These are phyloP conservation scores for Pocillopora grandis DNA, from an alignment of 92 coral and sea anemone genomes.

Conservation along the genomic window DNA sequence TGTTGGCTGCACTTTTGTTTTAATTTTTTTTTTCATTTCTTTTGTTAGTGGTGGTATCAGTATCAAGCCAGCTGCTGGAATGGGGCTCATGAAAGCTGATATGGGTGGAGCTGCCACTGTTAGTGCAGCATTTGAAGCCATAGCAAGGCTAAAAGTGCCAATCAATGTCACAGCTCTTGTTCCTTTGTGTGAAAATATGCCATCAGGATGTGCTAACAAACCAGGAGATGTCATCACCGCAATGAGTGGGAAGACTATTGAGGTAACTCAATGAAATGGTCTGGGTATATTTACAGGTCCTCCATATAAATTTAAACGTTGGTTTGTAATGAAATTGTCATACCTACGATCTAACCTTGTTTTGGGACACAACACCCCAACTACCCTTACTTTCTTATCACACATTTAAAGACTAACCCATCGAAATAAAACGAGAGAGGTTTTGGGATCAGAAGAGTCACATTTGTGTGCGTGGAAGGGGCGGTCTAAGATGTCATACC, in stretches of 20 bases:
- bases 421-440: no score
- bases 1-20: neutral
- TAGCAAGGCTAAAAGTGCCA: constrained; percentile 81
- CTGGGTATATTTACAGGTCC: neutral
- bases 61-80: constrained; percentile 84
- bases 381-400: no score
- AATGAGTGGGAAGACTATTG: constrained; percentile 92
- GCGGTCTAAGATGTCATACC: no score
- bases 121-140: constrained; percentile 86
- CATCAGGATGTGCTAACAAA: constrained; percentile 81
- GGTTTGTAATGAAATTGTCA: neutral
- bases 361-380: no score
- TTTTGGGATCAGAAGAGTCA: no score
- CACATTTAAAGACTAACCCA: no score
- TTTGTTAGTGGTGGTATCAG: constrained; percentile 88
- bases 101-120: constrained; percentile 99
- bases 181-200: constrained; percentile 95
- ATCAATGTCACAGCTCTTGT: constrained; percentile 84
- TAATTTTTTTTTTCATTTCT: neutral
- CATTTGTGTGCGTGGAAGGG: no score
- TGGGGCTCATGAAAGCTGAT: constrained; percentile 92
- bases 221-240: constrained; percentile 98
- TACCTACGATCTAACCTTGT: no score
- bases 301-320: neutral
- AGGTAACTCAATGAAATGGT: constrained; percentile 58